Conservation (phyloP, 2,888 invertebrate species). For the Lepas anatifera region DNA sequence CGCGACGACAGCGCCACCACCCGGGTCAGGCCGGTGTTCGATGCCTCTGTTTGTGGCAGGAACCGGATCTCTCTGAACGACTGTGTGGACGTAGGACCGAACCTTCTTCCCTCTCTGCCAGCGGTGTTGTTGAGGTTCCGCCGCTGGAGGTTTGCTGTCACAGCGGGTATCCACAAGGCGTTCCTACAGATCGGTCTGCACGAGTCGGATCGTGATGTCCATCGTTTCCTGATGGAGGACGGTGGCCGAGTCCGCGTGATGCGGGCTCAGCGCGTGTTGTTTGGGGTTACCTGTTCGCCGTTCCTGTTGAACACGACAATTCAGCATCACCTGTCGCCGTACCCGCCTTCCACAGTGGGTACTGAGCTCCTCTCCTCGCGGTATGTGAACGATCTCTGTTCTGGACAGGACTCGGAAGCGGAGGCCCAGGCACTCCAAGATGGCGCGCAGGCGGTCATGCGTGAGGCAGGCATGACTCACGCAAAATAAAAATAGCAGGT, state of each 20-base stretch:
- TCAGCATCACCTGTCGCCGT: neutral
- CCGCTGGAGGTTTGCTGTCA: slow-evolving; percentile 13
- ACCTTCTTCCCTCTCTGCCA: slow-evolving; percentile 9
- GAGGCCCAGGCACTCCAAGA: too few relatives aligned
- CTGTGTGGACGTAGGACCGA: slow-evolving; percentile 13
- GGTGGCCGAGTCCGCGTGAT: neutral
- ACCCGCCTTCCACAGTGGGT: too few relatives aligned
- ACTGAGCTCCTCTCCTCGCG: too few relatives aligned
- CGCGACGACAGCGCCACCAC: neutral
- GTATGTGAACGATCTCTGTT: too few relatives aligned
- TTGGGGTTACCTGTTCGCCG: neutral
- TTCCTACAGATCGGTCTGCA: slow-evolving; percentile 15
- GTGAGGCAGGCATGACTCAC: too few relatives aligned
- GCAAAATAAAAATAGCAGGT: too few relatives aligned
- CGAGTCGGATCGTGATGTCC: slow-evolving; percentile 3
- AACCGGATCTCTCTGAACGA: slow-evolving; percentile 15
- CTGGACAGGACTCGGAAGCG: too few relatives aligned
- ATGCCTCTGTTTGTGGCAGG: slow-evolving; percentile 14
- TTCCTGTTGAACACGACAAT: neutral
- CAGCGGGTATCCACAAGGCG: slow-evolving; percentile 13
- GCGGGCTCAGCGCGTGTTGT: neutral
- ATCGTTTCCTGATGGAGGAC: neutral
- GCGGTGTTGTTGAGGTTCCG: slow-evolving; percentile 13
- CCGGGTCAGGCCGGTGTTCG: slow-evolving; percentile 12
- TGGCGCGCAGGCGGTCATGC: too few relatives aligned